Evolutionary conservation across 2,797 vertebrate genomes (phyloP), one percentile per base, ranked within the genome.

Genomic region (Sebastes taczanowskii): DNA sequence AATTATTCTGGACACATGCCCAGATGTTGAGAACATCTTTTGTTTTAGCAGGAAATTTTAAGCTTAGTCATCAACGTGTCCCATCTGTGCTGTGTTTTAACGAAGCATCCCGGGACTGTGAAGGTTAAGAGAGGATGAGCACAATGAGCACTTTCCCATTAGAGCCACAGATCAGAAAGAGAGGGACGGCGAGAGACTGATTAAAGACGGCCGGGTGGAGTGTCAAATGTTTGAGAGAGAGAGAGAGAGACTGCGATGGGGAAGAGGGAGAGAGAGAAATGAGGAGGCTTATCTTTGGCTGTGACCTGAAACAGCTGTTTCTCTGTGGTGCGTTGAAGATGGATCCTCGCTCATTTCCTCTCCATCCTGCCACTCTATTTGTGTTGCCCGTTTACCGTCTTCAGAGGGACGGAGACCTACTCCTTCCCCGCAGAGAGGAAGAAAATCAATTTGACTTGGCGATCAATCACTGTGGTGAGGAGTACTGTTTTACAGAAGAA

Each of bases 301-400:
- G 85, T 92, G 95, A 96, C 94, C 93, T 92, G 81, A 90, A 94
- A 93, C 95, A 95, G 94, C 93, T 96, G 94, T 94, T 95, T 94
- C 91, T 94, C 92, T 87, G 91, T 70, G 75, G 92, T 89, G 90
- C 87, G 81, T 85, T 92, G 88, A 95, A 93, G 93, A 94, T 90
- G 91, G 92, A 94, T 94, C 86, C 89, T 91, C 71, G 56, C 86
- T 93, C 90, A 92, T 94, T 94, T 94, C 92, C 91, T 90, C 88
- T 88, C 86, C 88, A 88, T 92, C 87, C 83, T 93, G 92, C 90
- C 86, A 88, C 90, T 93, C 93, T 89, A 90, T 95, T 95, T 94
- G 86, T 89, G 88, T 70, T 90, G 89, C 90, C 89, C 83, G 82
- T 92, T 91, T 88, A 89, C 85, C 76, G 86, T 91, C 89, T 89